Percentiles rank a stretch among this genome's conserved stretches.
phyloP scores from a whole-genome alignment of 1,140 invertebrate genomes.

The Nylanderia fulva region DNA sequence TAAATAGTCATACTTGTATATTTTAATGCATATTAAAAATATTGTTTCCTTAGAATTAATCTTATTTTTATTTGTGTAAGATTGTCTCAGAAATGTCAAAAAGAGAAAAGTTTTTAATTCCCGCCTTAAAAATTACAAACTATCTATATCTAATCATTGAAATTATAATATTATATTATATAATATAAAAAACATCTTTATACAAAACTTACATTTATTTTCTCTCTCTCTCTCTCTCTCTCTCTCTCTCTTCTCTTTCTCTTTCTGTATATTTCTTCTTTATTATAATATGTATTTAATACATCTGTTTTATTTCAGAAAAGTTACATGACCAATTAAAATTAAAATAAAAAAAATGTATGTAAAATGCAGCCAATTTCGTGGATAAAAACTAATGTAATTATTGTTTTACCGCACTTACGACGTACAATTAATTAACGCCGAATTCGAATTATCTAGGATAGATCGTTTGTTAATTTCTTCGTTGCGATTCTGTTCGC shows the following conservation, averaged over 20 bases:
- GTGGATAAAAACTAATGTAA: conserved; percentile 35
- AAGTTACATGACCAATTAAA: conserved; percentile 65
- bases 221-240: too few species aligned
- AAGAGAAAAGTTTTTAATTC: too few species aligned
- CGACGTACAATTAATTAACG: conserved; percentile 44
- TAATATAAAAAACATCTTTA: neutral
- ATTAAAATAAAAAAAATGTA: conserved; percentile 59
- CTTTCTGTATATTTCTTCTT: conserved; percentile 17
- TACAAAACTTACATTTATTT: conserved; percentile 54
- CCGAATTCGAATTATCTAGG: conserved; percentile 15
- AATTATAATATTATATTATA: too few species aligned
- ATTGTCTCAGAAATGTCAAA: too few species aligned
- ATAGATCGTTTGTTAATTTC: neutral
- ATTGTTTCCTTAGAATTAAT: neutral
- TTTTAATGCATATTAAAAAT: neutral
- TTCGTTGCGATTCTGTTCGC: conserved; percentile 15
- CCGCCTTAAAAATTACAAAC: too few species aligned
- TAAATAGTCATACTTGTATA: neutral
- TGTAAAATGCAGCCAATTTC: conserved; percentile 46
- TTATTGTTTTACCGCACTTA: conserved; percentile 7
- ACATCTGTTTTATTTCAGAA: conserved; percentile 63
- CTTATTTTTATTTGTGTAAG: too few species aligned
- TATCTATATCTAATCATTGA: too few species aligned
- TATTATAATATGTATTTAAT: conserved; percentile 72
- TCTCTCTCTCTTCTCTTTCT: too few species aligned